Evolutionary conservation across 2,888 invertebrate species (phyloP), one percentile per base, ranked within the genome.

Genomic region (Drosophila pegasa): DNA sequence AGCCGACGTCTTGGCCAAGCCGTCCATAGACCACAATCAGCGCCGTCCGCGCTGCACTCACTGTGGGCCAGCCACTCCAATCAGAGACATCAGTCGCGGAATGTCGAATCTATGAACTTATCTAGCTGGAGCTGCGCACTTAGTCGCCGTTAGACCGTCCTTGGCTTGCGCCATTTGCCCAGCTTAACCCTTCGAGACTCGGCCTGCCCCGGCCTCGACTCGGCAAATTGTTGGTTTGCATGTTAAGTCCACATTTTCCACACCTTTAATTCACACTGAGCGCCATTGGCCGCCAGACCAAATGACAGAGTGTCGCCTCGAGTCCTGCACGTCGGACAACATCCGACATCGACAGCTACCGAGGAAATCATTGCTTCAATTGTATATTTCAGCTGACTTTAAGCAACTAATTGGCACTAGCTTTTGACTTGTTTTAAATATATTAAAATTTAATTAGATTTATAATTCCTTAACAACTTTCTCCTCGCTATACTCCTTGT

Each of bases 211-310:
- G 16, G 27, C 43, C 45, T 16, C 45, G 27, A 29, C 16, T 6
- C 69, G 64, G 75, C 67, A 81, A 82, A 84, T 87, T 87, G 76
- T 71, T 64, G 68, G 80, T 82, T 87, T 78, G 87, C 87, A 87
- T 85, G 82, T 75, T 72, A 73, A 76, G 66, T 74, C 67, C 45
- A 69, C 74, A 76, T 78, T 84, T 83, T 83, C 76, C 76, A 80
- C 87, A 87, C 80, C 87, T 83, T 75, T 70, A 82, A 81, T 81
- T 78, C 72, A 67, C 67, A 66, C 45, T 37, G 45, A 29, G 37
- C 45, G 35, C 60, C 43, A 45, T 60, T 61, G 29, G 43, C 59
- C 38, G 41, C 16, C 40, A 7, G 10, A 41, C 41, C 62, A 35
- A 61, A 43, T 61, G 37, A 18, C 45, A 6, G 38, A 60, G 6